Evolutionary conservation across 1,140 invertebrate species (phyloP), one percentile per base, ranked within the genome.

Genomic region (Drosophila miranda): DNA sequence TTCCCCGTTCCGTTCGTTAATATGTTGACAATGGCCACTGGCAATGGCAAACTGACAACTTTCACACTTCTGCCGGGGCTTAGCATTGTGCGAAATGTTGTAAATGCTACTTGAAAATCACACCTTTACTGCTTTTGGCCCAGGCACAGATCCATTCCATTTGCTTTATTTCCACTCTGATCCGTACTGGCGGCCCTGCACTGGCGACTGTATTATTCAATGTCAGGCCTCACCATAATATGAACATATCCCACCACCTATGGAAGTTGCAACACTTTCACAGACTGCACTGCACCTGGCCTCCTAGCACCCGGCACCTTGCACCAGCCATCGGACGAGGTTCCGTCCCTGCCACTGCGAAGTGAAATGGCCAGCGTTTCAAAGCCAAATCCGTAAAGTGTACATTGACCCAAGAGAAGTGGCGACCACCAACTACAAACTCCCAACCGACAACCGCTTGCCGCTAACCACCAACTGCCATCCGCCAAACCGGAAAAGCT

Each of bases 311-410:
- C 62, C 6, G 19, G 14, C 52, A 3, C 48, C 45, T 41, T 42
- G 26, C 59, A 57, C 45, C 69, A 55, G 57, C 55, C 51, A 9
- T 30, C 30, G 30, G 8, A 9, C 8, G 30, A 8, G 30, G 30
- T 30, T 23, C 44, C 28, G 38, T 54, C n/a, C 19, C 68, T 51
- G 59, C 51, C 42, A 21, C 62, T 71, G 51, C 42, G 51, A 43
- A 70, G 74, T 71, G 77, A 81, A 86, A 87, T 86, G 77, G 77
- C 54, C 71, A 70, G 54, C 61, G 49, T 48, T 56, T 61, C 43
- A 64, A 34, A 55, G 42, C 73, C 68, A 82, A 86, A 87, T 86
- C 82, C 82, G 82, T 87, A 81, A 87, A 86, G 64, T 86, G 81
- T 87, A 61, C 82, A 86, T 86, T 86, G 82, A 87, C 82, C 82